Evolutionary conservation across 92 coral and sea anemone species (phyloP).

Genomic region (Desmophyllum pertusum): DNA sequence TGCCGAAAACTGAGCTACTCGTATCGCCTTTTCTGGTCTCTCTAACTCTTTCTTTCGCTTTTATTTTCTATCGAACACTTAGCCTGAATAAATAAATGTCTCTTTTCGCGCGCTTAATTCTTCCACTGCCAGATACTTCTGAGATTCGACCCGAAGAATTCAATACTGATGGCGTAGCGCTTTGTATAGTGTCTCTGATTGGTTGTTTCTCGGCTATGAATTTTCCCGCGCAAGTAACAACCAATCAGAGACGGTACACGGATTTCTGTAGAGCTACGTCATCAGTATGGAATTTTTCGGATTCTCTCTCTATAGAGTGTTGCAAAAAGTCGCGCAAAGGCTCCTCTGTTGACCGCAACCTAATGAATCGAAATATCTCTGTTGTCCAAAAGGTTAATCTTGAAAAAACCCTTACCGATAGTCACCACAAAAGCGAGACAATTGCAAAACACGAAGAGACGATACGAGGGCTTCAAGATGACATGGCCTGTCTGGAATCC

Average conservation of each 20-base stretch:
- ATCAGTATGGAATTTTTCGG: not conserved
- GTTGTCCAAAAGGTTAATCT: conserved; percentile 58
- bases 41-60: not conserved
- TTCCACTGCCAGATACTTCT: not conserved
- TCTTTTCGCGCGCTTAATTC: not conserved
- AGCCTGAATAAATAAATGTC: no score
- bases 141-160: not conserved
- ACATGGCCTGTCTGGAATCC: conserved; percentile 68
- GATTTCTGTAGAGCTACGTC: not conserved
- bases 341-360: not conserved
- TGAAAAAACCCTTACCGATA: conserved; percentile 52
- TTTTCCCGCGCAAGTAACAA: not conserved
- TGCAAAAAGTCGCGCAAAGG: no score
- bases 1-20: no score
- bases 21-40: not conserved
- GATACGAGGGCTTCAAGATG: conserved; percentile 33
- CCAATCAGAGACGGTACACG: not conserved
- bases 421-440: conserved; percentile 56
- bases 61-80: no score
- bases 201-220: not conserved
- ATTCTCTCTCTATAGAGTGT: no score
- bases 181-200: not conserved
- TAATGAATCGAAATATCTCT: not conserved
- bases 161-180: not conserved
- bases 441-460: conserved; percentile 59